These are phyloP conservation scores for Syngnathus floridae DNA, from an alignment of 2,113 vertebrate genomes.

Conservation along the genomic window DNA sequence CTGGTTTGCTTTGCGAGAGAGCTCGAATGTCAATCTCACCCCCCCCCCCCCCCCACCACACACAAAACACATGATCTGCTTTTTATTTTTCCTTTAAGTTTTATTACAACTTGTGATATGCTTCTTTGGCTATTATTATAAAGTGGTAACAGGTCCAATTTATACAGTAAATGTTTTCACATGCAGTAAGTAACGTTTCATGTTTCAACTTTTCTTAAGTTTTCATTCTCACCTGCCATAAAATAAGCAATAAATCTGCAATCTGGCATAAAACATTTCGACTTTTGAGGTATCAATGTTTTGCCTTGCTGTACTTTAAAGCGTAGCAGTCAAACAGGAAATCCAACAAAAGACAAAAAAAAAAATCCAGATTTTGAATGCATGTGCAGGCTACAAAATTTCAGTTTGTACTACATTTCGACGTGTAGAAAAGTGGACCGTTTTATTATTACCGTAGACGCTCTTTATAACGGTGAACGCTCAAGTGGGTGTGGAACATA, in stretches of 20 bases:
- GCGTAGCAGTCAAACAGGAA: no score
- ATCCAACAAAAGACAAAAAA: no score
- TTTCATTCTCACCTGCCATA: no score
- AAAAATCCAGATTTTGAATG: background rate
- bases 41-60: conserved; percentile 4
- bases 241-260: no score
- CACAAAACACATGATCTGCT: conserved; percentile 11
- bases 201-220: no score
- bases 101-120: conserved; percentile 8
- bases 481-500: conserved; percentile 5
- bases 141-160: background rate
- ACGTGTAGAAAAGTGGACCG: background rate
- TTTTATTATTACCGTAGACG: background rate
- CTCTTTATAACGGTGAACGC: conserved; percentile 9
- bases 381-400: no score
- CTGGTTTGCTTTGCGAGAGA: conserved; percentile 32
- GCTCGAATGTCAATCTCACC: conserved; percentile 15
- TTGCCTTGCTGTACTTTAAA: no score
- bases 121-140: background rate
- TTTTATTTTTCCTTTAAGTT: conserved; percentile 17
- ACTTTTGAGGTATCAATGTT: no score
- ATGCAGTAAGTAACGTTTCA: no score
- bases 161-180: no score
- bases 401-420: background rate
- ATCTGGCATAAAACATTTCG: background rate